Evolutionary conservation across 2,888 invertebrate genomes (phyloP).

Genomic region (Didymodactylos carnosus): DNA sequence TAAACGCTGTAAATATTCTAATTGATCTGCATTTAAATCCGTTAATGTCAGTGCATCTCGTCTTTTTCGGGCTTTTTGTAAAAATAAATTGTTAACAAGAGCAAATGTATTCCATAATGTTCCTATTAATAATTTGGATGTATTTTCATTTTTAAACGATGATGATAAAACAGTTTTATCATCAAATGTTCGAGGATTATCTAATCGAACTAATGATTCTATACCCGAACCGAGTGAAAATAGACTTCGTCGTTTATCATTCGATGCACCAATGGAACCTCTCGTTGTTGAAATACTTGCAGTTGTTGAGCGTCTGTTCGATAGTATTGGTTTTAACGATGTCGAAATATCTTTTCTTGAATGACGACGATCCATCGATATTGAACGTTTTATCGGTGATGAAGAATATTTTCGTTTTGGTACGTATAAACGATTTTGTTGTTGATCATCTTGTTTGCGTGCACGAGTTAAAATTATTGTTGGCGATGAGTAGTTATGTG

Average conservation of each 20-base stretch:
- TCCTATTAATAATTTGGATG: background rate
- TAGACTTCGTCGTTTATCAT: background rate
- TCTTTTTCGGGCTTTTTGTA: background rate
- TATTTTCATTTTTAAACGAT: background rate
- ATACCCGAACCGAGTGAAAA: background rate
- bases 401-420: too few relatives aligned
- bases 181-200: background rate
- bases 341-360: background rate
- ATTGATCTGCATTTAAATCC: background rate
- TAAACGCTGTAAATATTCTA: background rate
- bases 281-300: too few relatives aligned
- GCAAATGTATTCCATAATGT: background rate
- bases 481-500: too few relatives aligned
- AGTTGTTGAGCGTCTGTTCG: too few relatives aligned
- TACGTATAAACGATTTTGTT: too few relatives aligned
- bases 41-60: background rate
- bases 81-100: background rate
- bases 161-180: background rate
- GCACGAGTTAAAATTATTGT: too few relatives aligned
- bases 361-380: background rate
- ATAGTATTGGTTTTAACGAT: background rate
- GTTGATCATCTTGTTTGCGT: too few relatives aligned
- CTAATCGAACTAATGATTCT: background rate
- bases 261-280: too few relatives aligned
- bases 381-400: background rate